These are phyloP conservation scores for Poecilia picta DNA, from an alignment of 2,797 vertebrate genomes.

Conservation along the genomic window DNA sequence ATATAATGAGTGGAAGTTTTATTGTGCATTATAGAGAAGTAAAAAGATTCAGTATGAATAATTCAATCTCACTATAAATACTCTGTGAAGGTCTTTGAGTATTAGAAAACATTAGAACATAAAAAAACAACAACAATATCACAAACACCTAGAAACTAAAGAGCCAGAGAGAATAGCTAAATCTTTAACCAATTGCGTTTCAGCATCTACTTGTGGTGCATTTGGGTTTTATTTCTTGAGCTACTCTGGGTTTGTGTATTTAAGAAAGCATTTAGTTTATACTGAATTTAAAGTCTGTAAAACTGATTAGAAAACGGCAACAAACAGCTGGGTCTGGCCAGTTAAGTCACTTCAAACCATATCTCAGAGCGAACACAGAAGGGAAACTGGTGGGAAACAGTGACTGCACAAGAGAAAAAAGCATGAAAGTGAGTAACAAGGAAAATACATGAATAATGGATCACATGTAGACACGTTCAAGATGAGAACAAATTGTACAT, in stretches of 20 bases:
- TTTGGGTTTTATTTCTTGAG: constrained; percentile 2
- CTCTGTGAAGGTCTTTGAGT: not conserved
- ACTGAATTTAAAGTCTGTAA: constrained; percentile 37
- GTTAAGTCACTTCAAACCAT: constrained; percentile 61
- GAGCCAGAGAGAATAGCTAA: not conserved
- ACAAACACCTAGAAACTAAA: not conserved
- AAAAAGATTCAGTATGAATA: not conserved
- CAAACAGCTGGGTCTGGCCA: constrained; percentile 55
- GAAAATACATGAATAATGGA: constrained; percentile 74
- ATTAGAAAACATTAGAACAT: not conserved
- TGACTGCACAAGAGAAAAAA: constrained; percentile 52
- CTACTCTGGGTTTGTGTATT: not conserved
- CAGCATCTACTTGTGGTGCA: constrained; percentile 3
- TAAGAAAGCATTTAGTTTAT: constrained; percentile 26
- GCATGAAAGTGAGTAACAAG: constrained; percentile 45
- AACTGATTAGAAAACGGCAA: constrained; percentile 45
- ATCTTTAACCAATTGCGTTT: not conserved
- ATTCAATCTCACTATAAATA: not conserved
- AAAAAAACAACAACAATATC: not conserved
- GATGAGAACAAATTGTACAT: constrained; percentile 68
- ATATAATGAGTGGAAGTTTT: not conserved
- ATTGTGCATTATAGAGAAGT: constrained; percentile 25
- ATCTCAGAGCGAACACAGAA: constrained; percentile 52
- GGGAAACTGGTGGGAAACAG: constrained; percentile 48
- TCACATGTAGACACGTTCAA: constrained; percentile 58